A percentile compares a stretch with the other conserved stretches of the same genome.
Evolutionary conservation across 2,797 vertebrate species (phyloP).

Genomic region (Coregonus ussuriensis): DNA sequence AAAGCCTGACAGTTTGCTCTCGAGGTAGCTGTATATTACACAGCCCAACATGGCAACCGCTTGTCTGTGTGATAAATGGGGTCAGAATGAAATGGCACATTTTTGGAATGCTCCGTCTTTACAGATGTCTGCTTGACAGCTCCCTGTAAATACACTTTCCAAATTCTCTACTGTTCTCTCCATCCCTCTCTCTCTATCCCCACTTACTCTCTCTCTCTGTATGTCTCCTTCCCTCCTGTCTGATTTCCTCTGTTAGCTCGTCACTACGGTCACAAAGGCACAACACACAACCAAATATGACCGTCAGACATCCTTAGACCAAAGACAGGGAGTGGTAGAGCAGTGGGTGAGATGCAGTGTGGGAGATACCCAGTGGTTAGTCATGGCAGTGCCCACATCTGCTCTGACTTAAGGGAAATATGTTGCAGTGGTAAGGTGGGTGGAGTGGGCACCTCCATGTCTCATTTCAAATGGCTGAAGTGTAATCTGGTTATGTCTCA

Average conservation of each 20-base stretch:
- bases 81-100: slow-evolving; percentile 22
- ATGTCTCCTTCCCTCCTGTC: background rate
- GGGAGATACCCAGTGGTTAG: slow-evolving; percentile 35
- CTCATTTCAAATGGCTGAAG: slow-evolving; percentile 23
- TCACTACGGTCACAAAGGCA: slow-evolving; percentile 1
- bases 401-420: slow-evolving; percentile 21
- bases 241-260: background rate
- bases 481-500: background rate
- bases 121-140: slow-evolving; percentile 50
- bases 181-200: background rate
- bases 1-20: slow-evolving; percentile 18
- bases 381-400: slow-evolving; percentile 42
- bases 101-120: slow-evolving; percentile 41
- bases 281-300: slow-evolving; percentile 15
- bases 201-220: too few species aligned
- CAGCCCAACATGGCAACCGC: slow-evolving; percentile 38
- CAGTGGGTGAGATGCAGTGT: background rate
- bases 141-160: slow-evolving; percentile 4
- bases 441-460: slow-evolving; percentile 14
- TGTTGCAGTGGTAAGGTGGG: slow-evolving; percentile 14
- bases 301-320: slow-evolving; percentile 21
- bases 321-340: slow-evolving; percentile 31
- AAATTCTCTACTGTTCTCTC: background rate
- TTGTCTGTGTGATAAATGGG: slow-evolving; percentile 54
- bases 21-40: slow-evolving; percentile 34